Percentiles rank a stretch among this genome's conserved stretches.
Evolutionary conservation across 2,113 vertebrate genomes (phyloP).

Genomic region (Bambusicola thoracicus): DNA sequence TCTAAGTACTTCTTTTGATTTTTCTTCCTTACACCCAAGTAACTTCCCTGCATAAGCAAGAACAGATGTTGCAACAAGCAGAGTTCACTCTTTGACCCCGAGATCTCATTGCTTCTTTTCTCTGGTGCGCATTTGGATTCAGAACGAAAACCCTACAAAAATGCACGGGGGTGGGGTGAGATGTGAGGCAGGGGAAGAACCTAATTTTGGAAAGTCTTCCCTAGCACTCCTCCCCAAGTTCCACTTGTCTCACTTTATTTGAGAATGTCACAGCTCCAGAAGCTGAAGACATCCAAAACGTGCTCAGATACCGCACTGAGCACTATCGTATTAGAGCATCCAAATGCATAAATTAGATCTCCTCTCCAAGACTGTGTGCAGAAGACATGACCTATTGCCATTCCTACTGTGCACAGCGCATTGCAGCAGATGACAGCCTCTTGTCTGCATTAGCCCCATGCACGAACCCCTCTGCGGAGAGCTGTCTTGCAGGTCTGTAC

Average conservation of each 20-base stretch:
- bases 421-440: background rate
- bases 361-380: background rate
- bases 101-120: slow-evolving; percentile 38
- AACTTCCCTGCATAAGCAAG: slow-evolving; percentile 67
- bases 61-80: slow-evolving; percentile 76
- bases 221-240: background rate
- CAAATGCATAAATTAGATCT: background rate
- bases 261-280: background rate
- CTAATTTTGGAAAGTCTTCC: slow-evolving; percentile 46
- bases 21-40: slow-evolving; percentile 53
- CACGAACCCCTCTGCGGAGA: background rate
- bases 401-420: background rate
- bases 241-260: slow-evolving; percentile 36
- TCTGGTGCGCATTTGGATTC: slow-evolving; percentile 60
- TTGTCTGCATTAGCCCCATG: background rate
- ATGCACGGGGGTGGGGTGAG: slow-evolving; percentile 21
- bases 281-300: background rate
- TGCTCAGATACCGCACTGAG: background rate
- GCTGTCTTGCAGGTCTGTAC: background rate
- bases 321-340: background rate
- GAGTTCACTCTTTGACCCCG: slow-evolving; percentile 41
- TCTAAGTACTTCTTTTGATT: slow-evolving; percentile 63
- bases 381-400: background rate
- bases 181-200: background rate
- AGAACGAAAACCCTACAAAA: slow-evolving; percentile 56